Evolutionary conservation across 2,113 vertebrate genomes (phyloP).

Genomic region (Tenrec ecaudatus): DNA sequence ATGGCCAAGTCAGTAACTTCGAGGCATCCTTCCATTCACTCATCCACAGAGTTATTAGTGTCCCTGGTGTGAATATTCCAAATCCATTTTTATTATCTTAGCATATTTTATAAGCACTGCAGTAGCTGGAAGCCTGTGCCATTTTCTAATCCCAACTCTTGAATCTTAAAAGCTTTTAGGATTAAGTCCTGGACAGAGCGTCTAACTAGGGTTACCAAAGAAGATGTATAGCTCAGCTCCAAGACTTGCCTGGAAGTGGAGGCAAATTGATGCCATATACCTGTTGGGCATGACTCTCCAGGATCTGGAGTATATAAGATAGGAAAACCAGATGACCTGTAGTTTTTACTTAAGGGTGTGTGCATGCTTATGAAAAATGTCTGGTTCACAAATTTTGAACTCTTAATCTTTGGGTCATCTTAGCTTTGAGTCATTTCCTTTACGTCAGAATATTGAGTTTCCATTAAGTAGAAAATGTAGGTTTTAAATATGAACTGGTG

Average conservation of each 20-base stretch:
- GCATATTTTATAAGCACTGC: constrained; percentile 48
- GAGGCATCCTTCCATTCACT: constrained; percentile 9
- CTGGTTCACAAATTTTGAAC: background rate
- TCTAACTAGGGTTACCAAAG: background rate
- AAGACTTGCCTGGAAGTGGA: constrained; percentile 37
- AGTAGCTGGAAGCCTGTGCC: background rate
- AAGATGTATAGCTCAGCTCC: background rate
- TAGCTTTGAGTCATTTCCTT: background rate
- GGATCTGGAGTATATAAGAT: background rate
- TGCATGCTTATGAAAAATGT: constrained; percentile 8
- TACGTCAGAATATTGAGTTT: background rate
- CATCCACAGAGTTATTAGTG: constrained; percentile 2
- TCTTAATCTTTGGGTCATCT: background rate
- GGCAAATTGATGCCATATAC: background rate
- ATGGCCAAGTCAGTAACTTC: constrained; percentile 36
- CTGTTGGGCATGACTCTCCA: background rate
- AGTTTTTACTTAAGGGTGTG: constrained; percentile 5
- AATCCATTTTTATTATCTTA: constrained; percentile 30
- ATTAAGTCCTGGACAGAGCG: background rate
- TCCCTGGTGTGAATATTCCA: background rate
- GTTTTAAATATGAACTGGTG: background rate
- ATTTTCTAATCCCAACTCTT: constrained; percentile 34
- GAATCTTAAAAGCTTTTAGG: constrained; percentile 28
- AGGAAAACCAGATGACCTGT: background rate
- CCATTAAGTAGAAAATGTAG: background rate